phyloP scores from a whole-genome alignment of 2,797 vertebrate genomes.

The Mus minutoides region DNA sequence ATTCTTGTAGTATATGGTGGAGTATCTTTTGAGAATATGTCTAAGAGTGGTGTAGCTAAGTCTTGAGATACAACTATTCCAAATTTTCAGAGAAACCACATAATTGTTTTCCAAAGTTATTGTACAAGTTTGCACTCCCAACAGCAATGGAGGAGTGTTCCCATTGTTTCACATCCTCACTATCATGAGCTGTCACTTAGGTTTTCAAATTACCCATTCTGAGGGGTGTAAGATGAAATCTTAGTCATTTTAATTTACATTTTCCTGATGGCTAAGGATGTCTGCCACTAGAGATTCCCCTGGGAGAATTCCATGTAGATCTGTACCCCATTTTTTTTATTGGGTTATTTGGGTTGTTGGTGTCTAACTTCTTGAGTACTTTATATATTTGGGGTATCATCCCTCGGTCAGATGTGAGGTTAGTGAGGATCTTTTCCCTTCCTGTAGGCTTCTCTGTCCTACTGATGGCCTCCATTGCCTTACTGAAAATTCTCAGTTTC shows the following conservation, averaged over 20 bases:
- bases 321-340: background rate
- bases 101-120: background rate
- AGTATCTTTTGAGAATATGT: background rate
- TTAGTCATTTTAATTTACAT: background rate
- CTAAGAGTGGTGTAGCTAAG: background rate
- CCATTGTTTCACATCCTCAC: background rate
- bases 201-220: background rate
- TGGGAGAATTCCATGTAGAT: background rate
- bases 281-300: background rate
- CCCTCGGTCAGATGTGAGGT: background rate
- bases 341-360: background rate
- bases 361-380: background rate
- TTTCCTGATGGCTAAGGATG: background rate
- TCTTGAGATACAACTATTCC: background rate
- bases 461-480: background rate
- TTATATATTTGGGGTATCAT: background rate
- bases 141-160: background rate
- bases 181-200: no score
- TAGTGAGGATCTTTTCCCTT: background rate
- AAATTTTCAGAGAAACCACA: background rate
- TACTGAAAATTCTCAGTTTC: background rate
- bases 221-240: background rate
- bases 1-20: background rate
- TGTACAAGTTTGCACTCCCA: background rate
- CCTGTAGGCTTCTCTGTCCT: background rate